These are phyloP conservation scores for Tetrax tetrax DNA, from an alignment of 2,113 vertebrate genomes.

Conservation along the genomic window DNA sequence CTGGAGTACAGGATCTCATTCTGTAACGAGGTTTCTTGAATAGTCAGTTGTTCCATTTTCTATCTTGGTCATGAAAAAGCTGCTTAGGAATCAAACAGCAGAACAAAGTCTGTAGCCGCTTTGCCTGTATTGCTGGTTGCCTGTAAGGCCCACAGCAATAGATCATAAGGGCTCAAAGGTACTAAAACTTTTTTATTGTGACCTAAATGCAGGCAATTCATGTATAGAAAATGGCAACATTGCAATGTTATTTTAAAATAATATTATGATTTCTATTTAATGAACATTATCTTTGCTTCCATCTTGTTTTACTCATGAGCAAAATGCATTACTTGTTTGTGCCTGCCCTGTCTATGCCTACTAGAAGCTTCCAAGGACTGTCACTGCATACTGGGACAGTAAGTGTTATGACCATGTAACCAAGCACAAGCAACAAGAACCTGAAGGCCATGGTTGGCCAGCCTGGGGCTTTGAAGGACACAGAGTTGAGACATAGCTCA, in stretches of 20 bases:
- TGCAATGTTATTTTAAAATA: background rate
- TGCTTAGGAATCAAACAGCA: constrained; percentile 16
- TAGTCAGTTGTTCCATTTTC: background rate
- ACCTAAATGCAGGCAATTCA: background rate
- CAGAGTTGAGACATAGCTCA: background rate
- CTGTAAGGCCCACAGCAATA: background rate
- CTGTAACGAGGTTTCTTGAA: background rate
- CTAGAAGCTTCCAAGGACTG: background rate
- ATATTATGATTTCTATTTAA: background rate
- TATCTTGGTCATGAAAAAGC: background rate
- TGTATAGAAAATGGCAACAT: background rate
- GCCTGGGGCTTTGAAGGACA: background rate
- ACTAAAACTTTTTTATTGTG: background rate
- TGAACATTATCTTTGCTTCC: background rate
- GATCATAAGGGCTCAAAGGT: background rate
- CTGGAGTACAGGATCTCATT: background rate
- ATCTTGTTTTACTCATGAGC: background rate
- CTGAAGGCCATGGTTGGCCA: background rate
- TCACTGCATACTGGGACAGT: background rate
- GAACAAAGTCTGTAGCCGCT: background rate
- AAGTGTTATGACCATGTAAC: background rate
- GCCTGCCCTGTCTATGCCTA: background rate
- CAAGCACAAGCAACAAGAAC: background rate
- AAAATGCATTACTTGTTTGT: background rate
- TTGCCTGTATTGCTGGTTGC: background rate